phyloP scores from a whole-genome alignment of 2,797 vertebrate genomes.

The Columba guinea region DNA sequence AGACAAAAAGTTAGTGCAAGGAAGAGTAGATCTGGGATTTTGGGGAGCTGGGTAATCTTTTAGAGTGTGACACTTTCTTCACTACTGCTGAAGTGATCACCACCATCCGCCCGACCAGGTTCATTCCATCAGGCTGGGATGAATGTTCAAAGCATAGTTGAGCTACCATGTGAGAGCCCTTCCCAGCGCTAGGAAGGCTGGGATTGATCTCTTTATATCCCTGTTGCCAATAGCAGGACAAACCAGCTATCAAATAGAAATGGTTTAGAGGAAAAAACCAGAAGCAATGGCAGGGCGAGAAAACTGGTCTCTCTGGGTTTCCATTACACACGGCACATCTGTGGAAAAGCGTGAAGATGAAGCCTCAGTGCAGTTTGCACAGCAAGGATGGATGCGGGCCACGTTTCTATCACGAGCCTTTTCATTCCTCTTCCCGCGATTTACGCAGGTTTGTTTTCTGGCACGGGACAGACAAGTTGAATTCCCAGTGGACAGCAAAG shows the following conservation, averaged over 20 bases:
- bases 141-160: background rate
- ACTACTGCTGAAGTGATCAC: background rate
- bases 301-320: background rate
- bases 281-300: background rate
- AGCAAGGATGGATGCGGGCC: background rate
- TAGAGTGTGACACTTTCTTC: background rate
- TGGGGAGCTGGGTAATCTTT: background rate
- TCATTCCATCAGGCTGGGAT: background rate
- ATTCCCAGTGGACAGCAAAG: background rate
- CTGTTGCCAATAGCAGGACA: background rate
- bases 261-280: background rate
- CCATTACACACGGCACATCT: background rate
- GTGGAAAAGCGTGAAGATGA: background rate
- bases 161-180: background rate
- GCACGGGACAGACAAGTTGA: background rate
- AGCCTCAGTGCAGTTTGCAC: background rate
- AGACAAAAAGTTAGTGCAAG: background rate
- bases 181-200: background rate
- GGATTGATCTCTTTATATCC: background rate
- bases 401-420: background rate
- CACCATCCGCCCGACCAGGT: background rate
- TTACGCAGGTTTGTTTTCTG: background rate
- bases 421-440: background rate
- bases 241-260: background rate
- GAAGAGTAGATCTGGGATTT: background rate